phyloP scores from a whole-genome alignment of 2,797 vertebrate species.

The Hydrolagus colliei region DNA sequence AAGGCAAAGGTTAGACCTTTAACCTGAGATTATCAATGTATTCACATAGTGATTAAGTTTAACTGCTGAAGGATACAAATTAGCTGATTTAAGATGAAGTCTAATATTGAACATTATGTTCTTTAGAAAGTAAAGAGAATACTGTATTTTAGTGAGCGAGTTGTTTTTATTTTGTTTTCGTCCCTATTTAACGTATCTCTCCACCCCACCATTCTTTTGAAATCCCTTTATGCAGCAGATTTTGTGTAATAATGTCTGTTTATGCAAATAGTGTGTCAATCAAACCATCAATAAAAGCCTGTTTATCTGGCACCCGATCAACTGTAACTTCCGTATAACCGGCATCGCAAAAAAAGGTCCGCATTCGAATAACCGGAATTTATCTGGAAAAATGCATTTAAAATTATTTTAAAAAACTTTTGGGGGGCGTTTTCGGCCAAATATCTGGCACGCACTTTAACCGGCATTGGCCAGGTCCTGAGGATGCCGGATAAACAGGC shows the following conservation, averaged over 20 bases:
- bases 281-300: not conserved
- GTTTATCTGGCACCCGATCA: too few relatives aligned
- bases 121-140: not conserved
- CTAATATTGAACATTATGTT: not conserved
- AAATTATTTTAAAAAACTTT: too few relatives aligned
- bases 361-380: too few relatives aligned
- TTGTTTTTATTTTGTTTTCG: not conserved
- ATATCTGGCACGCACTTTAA: too few relatives aligned
- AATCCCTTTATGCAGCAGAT: not conserved
- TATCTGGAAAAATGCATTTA: too few relatives aligned
- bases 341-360: too few relatives aligned
- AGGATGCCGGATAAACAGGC: too few relatives aligned
- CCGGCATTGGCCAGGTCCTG: too few relatives aligned
- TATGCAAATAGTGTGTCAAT: not conserved
- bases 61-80: slow-evolving; percentile 25
- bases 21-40: slow-evolving; percentile 15
- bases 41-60: slow-evolving; percentile 9
- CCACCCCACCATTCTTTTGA: not conserved
- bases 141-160: too few relatives aligned
- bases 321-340: not conserved
- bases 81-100: not conserved
- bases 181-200: not conserved
- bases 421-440: too few relatives aligned
- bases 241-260: not conserved
- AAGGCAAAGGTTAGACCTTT: slow-evolving; percentile 17